Evolutionary conservation across 2,888 invertebrate genomes (phyloP).

Genomic region (Venusia cambrica): DNA sequence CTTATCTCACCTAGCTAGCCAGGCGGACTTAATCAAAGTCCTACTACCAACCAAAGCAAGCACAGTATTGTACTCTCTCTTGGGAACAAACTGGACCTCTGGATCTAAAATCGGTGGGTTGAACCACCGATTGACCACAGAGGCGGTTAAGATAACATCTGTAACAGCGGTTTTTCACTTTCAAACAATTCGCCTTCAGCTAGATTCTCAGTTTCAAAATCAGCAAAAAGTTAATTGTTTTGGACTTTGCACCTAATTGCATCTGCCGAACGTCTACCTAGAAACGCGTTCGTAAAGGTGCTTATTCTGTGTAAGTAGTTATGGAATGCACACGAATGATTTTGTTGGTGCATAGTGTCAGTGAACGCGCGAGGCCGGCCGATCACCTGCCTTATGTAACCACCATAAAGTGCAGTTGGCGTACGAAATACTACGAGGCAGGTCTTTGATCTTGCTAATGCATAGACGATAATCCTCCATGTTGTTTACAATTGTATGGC

Average conservation of each 20-base stretch:
- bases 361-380: conserved; percentile 71
- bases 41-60: no score
- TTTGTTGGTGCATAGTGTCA: conserved; percentile 52
- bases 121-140: no score
- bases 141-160: no score
- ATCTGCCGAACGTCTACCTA: conserved; percentile 12
- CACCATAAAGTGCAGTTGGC: conserved; percentile 45
- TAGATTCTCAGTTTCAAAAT: conserved; percentile 5
- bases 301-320: conserved; percentile 9
- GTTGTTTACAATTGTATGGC: conserved; percentile 29
- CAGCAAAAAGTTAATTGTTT: conserved; percentile 17
- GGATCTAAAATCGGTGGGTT: no score
- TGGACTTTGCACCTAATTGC: conserved; percentile 17
- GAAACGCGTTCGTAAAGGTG: no score
- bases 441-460: conserved; percentile 56
- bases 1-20: no score
- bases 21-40: no score
- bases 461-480: conserved; percentile 35
- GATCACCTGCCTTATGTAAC: conserved; percentile 72
- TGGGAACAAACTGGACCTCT: no score
- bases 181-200: no score
- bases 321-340: conserved; percentile 38
- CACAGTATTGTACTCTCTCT: no score
- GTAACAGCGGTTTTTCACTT: no score
- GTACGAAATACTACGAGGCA: conserved; percentile 46